phyloP scores from a whole-genome alignment of 2,888 invertebrate genomes.

The Romanomermis culicivorax region DNA sequence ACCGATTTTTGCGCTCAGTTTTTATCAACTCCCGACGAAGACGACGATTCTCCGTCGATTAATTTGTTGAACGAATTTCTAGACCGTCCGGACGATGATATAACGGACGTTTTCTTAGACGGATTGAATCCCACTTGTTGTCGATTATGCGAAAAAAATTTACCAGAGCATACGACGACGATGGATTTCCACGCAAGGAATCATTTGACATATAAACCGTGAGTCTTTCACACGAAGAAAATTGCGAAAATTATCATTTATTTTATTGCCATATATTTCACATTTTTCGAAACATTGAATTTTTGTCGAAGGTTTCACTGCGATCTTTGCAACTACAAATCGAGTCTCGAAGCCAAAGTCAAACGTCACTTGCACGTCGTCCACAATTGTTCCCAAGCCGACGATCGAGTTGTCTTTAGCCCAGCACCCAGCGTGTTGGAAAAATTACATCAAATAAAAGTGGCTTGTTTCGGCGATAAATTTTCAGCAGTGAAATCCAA shows the following conservation, averaged over 20 bases:
- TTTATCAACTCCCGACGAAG: background rate
- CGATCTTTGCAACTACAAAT: slow-evolving; percentile 8
- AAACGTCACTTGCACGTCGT: slow-evolving; percentile 9
- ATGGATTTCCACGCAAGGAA: slow-evolving; percentile 9
- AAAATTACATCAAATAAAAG: background rate
- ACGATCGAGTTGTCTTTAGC: slow-evolving; percentile 4
- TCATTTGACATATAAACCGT: slow-evolving; percentile 11
- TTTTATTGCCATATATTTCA: background rate
- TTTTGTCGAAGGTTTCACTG: slow-evolving; percentile 5
- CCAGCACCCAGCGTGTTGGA: slow-evolving; percentile 6
- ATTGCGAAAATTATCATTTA: no score
- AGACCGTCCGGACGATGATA: background rate
- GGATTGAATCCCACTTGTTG: no score
- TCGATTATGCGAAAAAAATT: background rate
- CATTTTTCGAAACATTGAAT: background rate
- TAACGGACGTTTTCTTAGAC: no score
- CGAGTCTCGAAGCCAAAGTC: slow-evolving; percentile 6
- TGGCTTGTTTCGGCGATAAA: no score
- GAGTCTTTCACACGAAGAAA: background rate
- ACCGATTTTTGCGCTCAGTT: background rate
- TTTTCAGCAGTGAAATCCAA: no score
- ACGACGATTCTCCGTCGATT: background rate
- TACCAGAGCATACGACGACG: slow-evolving; percentile 6
- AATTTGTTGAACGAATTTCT: background rate
- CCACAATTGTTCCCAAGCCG: slow-evolving; percentile 3